phyloP scores from a whole-genome alignment of 2,113 vertebrate species.

The Spea multiplicata region DNA sequence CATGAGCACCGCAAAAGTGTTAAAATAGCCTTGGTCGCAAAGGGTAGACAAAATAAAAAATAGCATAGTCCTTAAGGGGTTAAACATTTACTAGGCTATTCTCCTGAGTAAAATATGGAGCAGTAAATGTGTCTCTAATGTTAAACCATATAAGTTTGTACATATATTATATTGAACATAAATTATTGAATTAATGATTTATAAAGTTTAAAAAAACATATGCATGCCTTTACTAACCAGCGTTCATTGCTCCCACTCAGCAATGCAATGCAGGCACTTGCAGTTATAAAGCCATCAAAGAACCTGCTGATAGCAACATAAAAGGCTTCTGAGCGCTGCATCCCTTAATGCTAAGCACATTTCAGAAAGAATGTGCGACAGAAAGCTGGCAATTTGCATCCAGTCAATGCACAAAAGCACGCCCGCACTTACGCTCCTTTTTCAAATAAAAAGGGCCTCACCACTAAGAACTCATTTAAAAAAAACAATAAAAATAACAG shows the following conservation, averaged over 20 bases:
- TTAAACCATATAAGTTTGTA: too few relatives aligned
- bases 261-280: slow-evolving; percentile 62
- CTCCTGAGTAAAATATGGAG: too few relatives aligned
- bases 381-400: slow-evolving; percentile 48
- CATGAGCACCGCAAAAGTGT: too few relatives aligned
- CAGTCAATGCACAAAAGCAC: slow-evolving; percentile 38
- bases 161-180: too few relatives aligned
- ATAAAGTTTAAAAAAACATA: too few relatives aligned
- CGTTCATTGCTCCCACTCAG: slow-evolving; percentile 62
- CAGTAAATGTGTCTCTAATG: too few relatives aligned
- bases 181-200: too few relatives aligned
- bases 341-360: slow-evolving; percentile 43
- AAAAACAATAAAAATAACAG: slow-evolving; percentile 57
- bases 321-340: slow-evolving; percentile 57
- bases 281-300: slow-evolving; percentile 65
- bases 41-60: too few relatives aligned
- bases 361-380: slow-evolving; percentile 46
- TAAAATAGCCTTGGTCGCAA: too few relatives aligned
- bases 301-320: slow-evolving; percentile 64
- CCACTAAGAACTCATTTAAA: slow-evolving; percentile 55
- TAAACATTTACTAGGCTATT: too few relatives aligned
- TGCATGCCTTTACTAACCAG: slow-evolving; percentile 68
- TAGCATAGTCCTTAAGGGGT: too few relatives aligned
- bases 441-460: slow-evolving; percentile 56
- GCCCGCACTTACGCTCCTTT: slow-evolving; percentile 22